phyloP scores from a whole-genome alignment of 2,113 vertebrate species.

The Rhinoderma darwinii region DNA sequence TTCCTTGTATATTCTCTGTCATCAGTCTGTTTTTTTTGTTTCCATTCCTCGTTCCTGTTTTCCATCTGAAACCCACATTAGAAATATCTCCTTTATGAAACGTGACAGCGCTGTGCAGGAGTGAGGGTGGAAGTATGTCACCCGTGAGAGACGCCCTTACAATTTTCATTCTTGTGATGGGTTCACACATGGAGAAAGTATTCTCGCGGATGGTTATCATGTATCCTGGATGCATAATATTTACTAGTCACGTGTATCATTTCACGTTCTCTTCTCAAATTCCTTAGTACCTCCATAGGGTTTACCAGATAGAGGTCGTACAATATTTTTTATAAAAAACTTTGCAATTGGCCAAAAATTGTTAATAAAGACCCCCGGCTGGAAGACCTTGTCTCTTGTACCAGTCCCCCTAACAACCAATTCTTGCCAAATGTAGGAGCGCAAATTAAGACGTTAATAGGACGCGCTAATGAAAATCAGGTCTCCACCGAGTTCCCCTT shows the following conservation, averaged over 20 bases:
- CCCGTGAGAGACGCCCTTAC: not conserved
- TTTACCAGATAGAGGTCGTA: no score
- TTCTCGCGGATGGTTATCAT: not conserved
- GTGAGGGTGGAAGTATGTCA: not conserved
- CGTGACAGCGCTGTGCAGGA: not conserved
- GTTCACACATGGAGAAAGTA: not conserved
- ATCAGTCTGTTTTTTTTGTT: not conserved
- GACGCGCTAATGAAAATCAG: no score
- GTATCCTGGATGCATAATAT: not conserved
- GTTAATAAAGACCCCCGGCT: no score
- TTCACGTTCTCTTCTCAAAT: not conserved
- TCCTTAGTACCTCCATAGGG: not conserved
- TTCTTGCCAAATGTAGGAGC: no score
- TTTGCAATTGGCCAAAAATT: no score
- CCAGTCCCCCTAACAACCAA: no score
- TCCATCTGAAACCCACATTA: conserved; percentile 27
- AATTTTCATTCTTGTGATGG: not conserved
- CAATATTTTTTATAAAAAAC: no score
- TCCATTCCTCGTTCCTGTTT: conserved; percentile 14
- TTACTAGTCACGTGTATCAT: not conserved
- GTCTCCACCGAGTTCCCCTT: no score
- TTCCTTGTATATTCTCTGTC: not conserved
- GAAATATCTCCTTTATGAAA: conserved; percentile 24
- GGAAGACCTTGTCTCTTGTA: no score
- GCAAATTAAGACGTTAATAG: no score